Evolutionary conservation across 2,888 invertebrate species (phyloP), one percentile per base, ranked within the genome.

Genomic region (Epirrita christyi): DNA sequence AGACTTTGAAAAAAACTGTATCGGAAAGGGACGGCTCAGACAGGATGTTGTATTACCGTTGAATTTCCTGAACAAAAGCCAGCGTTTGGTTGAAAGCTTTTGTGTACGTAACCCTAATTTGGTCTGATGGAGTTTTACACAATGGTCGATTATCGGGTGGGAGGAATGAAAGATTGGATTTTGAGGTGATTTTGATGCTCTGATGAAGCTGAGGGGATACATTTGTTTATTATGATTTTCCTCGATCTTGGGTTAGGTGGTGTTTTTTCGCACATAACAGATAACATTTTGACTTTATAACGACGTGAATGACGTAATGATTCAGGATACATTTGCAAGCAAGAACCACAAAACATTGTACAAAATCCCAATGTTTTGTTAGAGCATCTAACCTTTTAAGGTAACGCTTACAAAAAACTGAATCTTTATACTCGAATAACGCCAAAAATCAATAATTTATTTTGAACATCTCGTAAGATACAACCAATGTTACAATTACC

Each of bases 1-100:
- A 65, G 48, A 57, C 56, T 45, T 49, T 40, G 40, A 63, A 64
- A 60, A n/a, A 64, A 60, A 56, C 55, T 47, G 50, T 46, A 61
- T 43, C 59, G 60, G 63, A 66, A 38, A 54, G 32, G 66, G 58
- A 46, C 50, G 50, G 65, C 72, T 70, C 55, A 59, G 32, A 61
- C 63, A 78, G 85, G 83, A 84, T 77, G 77, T 76, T 72, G 71
- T 73, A 72, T 75, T 72, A 76, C 75, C 76, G 78, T 78, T 75
- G 76, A 80, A 81, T 82, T 81, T 83, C 78, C 80, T 69, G 75
- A 65, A 63, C 64, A 78, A 80, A 76, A 67, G 49, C 42, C 32
- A 45, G 36, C 49, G 44, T 44, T 58, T 49, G n/a, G 40, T 32
- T 47, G 43, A 61, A 49, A 55, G 68, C 74, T 73, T n/a, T 81